phyloP scores from a whole-genome alignment of 2,888 invertebrate genomes.

The Drosophila buzzatii region DNA sequence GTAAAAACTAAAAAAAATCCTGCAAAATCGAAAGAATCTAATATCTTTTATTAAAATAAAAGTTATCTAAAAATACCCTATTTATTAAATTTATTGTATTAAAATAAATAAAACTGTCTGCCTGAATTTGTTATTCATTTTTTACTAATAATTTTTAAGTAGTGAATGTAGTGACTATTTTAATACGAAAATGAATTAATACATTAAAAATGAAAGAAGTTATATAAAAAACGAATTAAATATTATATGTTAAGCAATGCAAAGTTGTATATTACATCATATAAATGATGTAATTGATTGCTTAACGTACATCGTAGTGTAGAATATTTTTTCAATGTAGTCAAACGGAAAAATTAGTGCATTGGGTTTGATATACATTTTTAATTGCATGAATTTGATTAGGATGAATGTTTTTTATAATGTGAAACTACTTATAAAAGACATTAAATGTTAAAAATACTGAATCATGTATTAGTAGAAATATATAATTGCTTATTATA shows the following conservation, averaged over 20 bases:
- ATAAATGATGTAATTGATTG: background rate
- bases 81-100: too few relatives aligned
- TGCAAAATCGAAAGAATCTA: constrained; percentile 38
- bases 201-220: background rate
- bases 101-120: background rate
- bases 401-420: constrained; percentile 32
- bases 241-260: background rate
- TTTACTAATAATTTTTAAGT: background rate
- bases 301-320: constrained; percentile 20
- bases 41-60: constrained; percentile 35
- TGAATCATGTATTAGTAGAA: constrained; percentile 77
- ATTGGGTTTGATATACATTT: constrained; percentile 45
- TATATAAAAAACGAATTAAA: background rate
- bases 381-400: constrained; percentile 20
- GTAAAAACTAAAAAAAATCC: constrained; percentile 26
- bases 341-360: constrained; percentile 44
- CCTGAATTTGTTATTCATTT: background rate
- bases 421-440: constrained; percentile 60
- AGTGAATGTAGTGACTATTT: background rate
- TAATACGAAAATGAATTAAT: background rate
- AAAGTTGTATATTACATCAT: background rate
- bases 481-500: constrained; percentile 62
- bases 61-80: background rate
- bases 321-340: constrained; percentile 4
- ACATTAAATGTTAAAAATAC: constrained; percentile 79